Evolutionary conservation across 2,888 invertebrate species (phyloP), one percentile per base, ranked within the genome.

Genomic region (Lasioglossum pauxillum): DNA sequence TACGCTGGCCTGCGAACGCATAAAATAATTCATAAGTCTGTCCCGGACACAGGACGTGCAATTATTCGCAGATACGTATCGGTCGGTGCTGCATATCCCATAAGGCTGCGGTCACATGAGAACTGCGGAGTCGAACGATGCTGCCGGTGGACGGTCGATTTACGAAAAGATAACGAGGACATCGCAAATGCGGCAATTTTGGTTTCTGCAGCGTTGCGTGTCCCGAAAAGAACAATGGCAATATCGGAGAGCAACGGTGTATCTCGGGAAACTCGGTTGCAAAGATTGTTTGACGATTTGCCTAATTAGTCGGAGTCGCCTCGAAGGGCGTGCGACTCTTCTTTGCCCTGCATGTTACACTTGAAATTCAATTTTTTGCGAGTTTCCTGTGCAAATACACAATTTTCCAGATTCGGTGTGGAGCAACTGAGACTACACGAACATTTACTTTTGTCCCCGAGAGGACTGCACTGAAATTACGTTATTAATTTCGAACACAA

Each of bases 21-120:
- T 44, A 67, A 82, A 84, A 82, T 74, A 78, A 78, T 84, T 78
- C 60, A 74, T 57, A 74, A 78, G 83, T 2, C 16, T 4, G 69
- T 75, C 19, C 35, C 23, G 53, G 41, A 23, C 53, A 19, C 38
- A 14, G 74, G 53, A 74, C 31, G 84, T 77, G 46, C 67, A 74
- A 74, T 82, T 67, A 57, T 82, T 77, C 57, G 19, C 41, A 57
- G 74, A 83, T 83, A 27, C 78, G 78, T 78, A 84, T 77, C 83
- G 49, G 31, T 31, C 2, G 19, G n/a, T 49, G 44, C 57, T 35
- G 41, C 23, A n/a, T 19, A 35, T 72, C 16, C n/a, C 14, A 31
- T 44, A 75, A 75, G 38, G n/a, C 41, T n/a, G n/a, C 12, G 41
- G 35, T 35, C 23, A n/a, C 23, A 69, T 23, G 41, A 23, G 38